phyloP scores from a whole-genome alignment of 2,113 vertebrate species.

The Rhinopithecus roxellana region DNA sequence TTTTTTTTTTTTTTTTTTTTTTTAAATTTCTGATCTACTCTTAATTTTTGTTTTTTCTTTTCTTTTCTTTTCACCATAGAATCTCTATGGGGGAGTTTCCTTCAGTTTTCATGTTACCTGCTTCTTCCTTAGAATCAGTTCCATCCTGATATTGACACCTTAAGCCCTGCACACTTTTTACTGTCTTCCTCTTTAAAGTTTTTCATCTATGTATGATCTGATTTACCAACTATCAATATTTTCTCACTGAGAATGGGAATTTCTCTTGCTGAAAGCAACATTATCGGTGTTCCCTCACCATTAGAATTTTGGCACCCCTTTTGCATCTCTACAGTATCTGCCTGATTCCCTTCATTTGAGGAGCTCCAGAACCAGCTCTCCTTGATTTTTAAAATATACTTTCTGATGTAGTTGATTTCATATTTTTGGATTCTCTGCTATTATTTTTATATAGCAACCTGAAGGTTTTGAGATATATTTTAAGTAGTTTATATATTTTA shows the following conservation, averaged over 20 bases:
- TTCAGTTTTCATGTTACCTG: not conserved
- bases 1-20: not conserved
- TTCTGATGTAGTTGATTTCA: not conserved
- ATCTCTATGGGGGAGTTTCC: not conserved
- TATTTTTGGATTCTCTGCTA: not conserved
- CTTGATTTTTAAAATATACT: not conserved
- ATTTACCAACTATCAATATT: not conserved
- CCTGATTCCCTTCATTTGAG: not conserved
- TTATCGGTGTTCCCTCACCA: not conserved
- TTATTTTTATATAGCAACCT: not conserved
- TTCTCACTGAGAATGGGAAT: not conserved
- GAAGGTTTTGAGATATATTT: not conserved
- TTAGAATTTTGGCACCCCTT: no score
- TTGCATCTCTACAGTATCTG: not conserved
- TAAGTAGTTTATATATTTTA: not conserved
- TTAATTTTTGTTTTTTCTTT: not conserved
- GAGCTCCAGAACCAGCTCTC: not conserved
- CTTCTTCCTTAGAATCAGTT: not conserved
- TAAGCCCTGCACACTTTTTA: not conserved
- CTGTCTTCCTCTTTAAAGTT: not conserved
- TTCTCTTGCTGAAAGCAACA: not conserved
- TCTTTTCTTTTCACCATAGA: not conserved
- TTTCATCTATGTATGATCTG: not conserved
- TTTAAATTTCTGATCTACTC: not conserved
- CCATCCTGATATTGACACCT: not conserved